Base-by-base conservation (phyloP, 2,797 vertebrate genomes). In the Halcyon badia region DNA sequence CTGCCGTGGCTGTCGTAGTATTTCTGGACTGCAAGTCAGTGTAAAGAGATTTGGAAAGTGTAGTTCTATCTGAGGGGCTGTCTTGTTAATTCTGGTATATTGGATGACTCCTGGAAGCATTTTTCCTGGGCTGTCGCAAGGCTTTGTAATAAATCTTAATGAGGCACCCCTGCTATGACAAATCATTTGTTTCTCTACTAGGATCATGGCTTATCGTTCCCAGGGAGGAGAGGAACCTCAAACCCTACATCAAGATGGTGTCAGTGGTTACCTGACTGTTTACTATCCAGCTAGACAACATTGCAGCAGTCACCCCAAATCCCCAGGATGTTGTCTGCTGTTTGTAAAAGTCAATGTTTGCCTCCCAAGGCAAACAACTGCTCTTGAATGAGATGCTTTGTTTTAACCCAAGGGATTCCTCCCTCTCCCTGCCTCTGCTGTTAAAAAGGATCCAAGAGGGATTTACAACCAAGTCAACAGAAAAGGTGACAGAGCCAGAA, bases 131-230 rank as follows among this genome's bases (percentile, higher is more conserved):
- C 82, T 81, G 69, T 91, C 77, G 41, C 62, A 88, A 88, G 85
- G 39, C 20, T 64, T 94, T 82, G 83, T 87, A 82, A 95, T 95
- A 96, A 96, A 95, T 96, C 83, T 73, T 86, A 82, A 91, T 76
- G 70, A 94, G 66, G 28, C 62, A 66, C 16, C 77, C 48, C 60
- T 62, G 62, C 89, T 82, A 41, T 70, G 77, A 90, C 86, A 71
- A 91, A 91, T 87, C 51, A 77, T 82, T 86, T 91, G 62, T 73
- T 95, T 84, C 73, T 80, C 66, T 22, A 14, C 54, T 62, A 61
- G 66, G 70, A 76, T 78, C 79, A 16, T 86, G 83, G 46, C 35
- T 97, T 28, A 5, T 16, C 31, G 3, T 79, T 80, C 56, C 66
- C 37, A 33, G 35, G 56, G 94, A 83, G 31, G 46, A 24, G 14